phyloP scores from a whole-genome alignment of 2,113 vertebrate species.

The Corythornis cristatus region DNA sequence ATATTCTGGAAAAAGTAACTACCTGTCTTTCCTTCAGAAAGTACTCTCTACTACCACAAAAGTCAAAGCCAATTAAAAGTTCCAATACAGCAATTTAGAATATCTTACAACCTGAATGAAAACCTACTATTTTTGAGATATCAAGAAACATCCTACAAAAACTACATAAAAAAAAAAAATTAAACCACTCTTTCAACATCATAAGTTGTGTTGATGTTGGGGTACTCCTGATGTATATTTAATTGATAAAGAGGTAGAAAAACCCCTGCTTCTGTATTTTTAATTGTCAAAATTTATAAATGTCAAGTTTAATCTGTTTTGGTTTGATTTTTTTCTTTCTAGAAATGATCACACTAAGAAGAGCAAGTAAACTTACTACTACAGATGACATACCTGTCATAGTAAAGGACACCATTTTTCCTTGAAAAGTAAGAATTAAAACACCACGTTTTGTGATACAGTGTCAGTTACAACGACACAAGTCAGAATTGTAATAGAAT shows the following conservation, averaged over 20 bases:
- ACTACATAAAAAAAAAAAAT: background rate
- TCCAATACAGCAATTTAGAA: background rate
- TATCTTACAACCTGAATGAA: background rate
- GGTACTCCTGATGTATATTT: background rate
- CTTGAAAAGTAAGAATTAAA: background rate
- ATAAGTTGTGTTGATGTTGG: background rate
- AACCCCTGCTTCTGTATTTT: background rate
- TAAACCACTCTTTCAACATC: background rate
- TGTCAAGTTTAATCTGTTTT: background rate
- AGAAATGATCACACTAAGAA: background rate
- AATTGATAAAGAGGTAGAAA: background rate
- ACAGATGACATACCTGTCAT: fast-evolving
- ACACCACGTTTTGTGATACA: background rate
- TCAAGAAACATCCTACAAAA: background rate
- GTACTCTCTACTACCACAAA: background rate
- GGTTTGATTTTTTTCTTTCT: background rate
- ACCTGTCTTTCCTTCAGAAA: background rate
- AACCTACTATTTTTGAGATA: background rate
- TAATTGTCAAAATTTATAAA: background rate
- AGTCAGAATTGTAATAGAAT: background rate
- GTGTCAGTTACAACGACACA: background rate
- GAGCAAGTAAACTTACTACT: background rate
- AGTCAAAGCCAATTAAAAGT: background rate
- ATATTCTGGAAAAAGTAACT: background rate
- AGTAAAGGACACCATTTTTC: background rate